Base-by-base conservation (phyloP, 2,797 vertebrate genomes). In the Helicolenus hilgendorfi region DNA sequence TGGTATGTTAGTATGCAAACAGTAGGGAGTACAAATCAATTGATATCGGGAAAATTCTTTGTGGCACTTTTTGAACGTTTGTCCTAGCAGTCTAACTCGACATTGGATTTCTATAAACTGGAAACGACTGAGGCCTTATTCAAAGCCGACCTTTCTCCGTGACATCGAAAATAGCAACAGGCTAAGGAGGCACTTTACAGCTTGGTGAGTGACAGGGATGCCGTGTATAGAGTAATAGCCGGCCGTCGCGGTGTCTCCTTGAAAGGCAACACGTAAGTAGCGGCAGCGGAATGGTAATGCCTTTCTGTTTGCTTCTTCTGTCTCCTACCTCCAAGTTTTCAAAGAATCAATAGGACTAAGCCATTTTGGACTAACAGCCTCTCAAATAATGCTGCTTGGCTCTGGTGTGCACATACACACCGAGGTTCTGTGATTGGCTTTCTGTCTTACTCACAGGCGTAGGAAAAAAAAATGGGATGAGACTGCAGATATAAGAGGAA, bases 291-390 rank as follows among this genome's bases (percentile, higher is more conserved):
- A 91, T 90, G 83, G 81, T 72, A 74, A 83, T 76, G 49, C 58
- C 74, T 71, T 85, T 85, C 67, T 87, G 55, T 86, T 82, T 79
- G 49, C 80, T 59, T 65, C 53, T 55, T 55, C 75, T 63, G 49
- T 82, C 81, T 84, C 67, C 63, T 75, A 83, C 83, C 53, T 64
- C 75, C 29, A 77, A 64, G 62, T 86, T 93, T 93, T 78, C 65
- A 71, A 53, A 53, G 86, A 91, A 95, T 90, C 89, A 68, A 93
- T 92, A 79, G 59, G 74, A 92, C 88, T 89, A 85, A 89, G 88
- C 72, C 70, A 72, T 90, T 91, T 80, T 83, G 77, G 68, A 78
- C 59, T 62, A 81, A 83, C 63, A 75, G 78, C 90, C 56, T 68
- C 73, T 84, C 83, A 80, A 59, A 77, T 90, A 77, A 80, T 79